These are phyloP conservation scores for Noctua janthina DNA, from an alignment of 2,888 invertebrate species.

Conservation along the genomic window DNA sequence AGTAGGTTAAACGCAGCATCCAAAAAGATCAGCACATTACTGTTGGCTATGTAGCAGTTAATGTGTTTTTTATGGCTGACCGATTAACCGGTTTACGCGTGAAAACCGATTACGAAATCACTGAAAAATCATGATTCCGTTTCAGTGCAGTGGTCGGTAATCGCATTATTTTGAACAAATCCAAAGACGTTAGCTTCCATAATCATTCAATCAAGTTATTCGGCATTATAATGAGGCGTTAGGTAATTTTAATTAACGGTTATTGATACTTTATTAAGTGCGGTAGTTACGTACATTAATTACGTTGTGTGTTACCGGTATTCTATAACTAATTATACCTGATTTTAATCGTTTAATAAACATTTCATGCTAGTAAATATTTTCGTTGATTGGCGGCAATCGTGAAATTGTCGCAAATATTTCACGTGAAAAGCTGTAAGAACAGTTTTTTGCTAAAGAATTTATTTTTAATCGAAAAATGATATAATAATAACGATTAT, in stretches of 20 bases:
- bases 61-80: slow-evolving; percentile 33
- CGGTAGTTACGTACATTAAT: slow-evolving; percentile 51
- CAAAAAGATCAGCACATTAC: slow-evolving; percentile 11
- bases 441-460: neutral
- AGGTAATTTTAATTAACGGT: slow-evolving; percentile 53
- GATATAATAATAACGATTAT: neutral
- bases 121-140: slow-evolving; percentile 42
- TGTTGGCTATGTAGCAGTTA: slow-evolving; percentile 4
- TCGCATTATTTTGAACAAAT: slow-evolving; percentile 15
- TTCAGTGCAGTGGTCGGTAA: slow-evolving; percentile 28
- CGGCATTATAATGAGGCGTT: slow-evolving; percentile 46
- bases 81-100: slow-evolving; percentile 24
- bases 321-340: slow-evolving; percentile 30
- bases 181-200: slow-evolving; percentile 20
- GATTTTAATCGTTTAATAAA: slow-evolving; percentile 35
- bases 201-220: slow-evolving; percentile 38
- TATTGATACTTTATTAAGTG: slow-evolving; percentile 57
- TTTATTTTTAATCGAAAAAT: neutral
- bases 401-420: neutral
- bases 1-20: slow-evolving; percentile 5
- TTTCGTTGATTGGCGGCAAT: neutral
- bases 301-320: slow-evolving; percentile 22
- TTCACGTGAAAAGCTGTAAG: neutral
- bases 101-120: slow-evolving; percentile 50
- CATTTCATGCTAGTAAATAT: neutral